Conservation (phyloP, 1,140 invertebrate species). For the Temnothorax nylanderi region DNA sequence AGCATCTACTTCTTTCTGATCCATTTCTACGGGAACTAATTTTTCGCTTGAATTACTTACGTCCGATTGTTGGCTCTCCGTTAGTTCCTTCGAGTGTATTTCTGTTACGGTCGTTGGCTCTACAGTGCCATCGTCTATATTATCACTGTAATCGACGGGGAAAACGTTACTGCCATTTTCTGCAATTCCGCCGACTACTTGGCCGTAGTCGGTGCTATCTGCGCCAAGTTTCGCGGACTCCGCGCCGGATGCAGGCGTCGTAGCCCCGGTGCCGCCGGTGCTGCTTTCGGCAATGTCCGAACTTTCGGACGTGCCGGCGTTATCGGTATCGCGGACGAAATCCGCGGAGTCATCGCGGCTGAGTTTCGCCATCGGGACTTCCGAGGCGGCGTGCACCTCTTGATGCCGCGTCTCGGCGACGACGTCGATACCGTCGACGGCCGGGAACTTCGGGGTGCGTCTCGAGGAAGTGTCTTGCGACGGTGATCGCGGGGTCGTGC, state of each 20-base stretch:
- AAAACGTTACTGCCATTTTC: background rate
- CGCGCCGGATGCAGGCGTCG: constrained; percentile 10
- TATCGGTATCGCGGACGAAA: constrained; percentile 21
- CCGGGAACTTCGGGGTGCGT: background rate
- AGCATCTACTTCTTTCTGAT: background rate
- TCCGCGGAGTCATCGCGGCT: background rate
- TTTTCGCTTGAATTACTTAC: constrained; percentile 61
- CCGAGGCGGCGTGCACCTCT: background rate
- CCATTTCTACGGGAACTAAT: constrained; percentile 11
- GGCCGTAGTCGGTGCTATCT: background rate
- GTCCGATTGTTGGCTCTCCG: background rate
- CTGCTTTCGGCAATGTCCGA: constrained; percentile 18
- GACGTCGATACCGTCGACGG: background rate
- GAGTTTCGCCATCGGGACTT: constrained; percentile 8
- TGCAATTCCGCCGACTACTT: background rate
- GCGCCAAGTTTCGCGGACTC: constrained; percentile 24
- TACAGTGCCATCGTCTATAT: constrained; percentile 16
- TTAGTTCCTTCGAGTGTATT: background rate
- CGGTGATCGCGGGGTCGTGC: background rate
- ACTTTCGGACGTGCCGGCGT: constrained; percentile 41
- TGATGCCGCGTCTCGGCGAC: constrained; percentile 5
- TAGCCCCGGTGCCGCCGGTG: background rate
- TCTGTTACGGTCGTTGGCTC: background rate
- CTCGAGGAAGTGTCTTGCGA: background rate
- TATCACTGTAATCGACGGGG: constrained; percentile 39